Conservation (phyloP, 2,888 invertebrate species). For the Protophormia terraenovae region DNA sequence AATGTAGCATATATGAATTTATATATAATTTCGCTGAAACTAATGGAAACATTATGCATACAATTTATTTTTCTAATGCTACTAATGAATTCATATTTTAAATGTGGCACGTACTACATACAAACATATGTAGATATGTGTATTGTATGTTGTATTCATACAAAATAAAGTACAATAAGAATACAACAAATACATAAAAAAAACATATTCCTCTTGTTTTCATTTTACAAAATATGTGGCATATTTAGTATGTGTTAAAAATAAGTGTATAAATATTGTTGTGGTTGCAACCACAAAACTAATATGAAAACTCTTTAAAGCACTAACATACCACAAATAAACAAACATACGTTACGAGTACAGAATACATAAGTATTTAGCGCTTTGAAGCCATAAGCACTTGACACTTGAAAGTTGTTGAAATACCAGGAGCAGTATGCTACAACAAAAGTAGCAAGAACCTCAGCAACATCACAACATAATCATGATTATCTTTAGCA, state of each 20-base stretch:
- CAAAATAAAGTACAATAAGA: constrained; percentile 19
- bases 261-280: constrained; percentile 9
- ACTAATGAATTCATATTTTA: constrained; percentile 47
- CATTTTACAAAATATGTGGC: constrained; percentile 62
- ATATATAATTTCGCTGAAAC: too few relatives aligned
- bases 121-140: too few relatives aligned
- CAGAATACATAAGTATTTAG: constrained; percentile 11
- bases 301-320: not conserved
- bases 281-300: constrained; percentile 33
- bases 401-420: constrained; percentile 66
- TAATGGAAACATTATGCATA: constrained; percentile 44
- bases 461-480: constrained; percentile 25
- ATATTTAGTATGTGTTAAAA: constrained; percentile 68
- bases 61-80: constrained; percentile 13
- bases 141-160: not conserved
- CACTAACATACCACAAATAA: constrained; percentile 28
- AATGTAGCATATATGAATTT: not conserved
- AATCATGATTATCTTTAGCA: constrained; percentile 56
- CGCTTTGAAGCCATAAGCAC: constrained; percentile 58
- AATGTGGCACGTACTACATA: constrained; percentile 46
- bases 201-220: constrained; percentile 20
- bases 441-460: constrained; percentile 17
- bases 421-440: constrained; percentile 50
- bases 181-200: not conserved
- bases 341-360: not conserved